Base-by-base conservation (phyloP, 2,888 invertebrate species). In the Spodoptera littoralis region DNA sequence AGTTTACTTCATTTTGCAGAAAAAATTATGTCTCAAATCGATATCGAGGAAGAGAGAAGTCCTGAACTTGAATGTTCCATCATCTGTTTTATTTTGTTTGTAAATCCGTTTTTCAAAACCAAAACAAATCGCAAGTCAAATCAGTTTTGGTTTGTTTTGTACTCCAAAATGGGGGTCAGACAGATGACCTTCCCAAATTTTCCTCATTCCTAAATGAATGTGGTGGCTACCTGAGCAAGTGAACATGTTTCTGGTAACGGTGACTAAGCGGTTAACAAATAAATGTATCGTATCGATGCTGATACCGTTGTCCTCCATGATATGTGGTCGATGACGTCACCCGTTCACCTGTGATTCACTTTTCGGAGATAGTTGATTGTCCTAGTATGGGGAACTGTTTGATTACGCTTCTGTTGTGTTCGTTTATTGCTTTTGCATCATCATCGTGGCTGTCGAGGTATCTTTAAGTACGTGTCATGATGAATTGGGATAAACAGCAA, bases 191-290 rank as follows among this genome's bases (percentile, higher is more conserved):
- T 44, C 24, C 45, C 43, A 65, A 49, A 24, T 53, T 52, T 70
- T 60, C 65, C 52, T 59, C 46, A 58, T 45, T 11, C 22, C 22
- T 12, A 27, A 44, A 52, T 43, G 13, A 53, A 60, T 49, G n/a
- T 59, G 51, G 51, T 49, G 47, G 60, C 49, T 57, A 54, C 48
- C 56, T 45, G 52, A 27, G 9, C 45, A 58, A 36, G 8, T 36
- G 36, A 36, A 30, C 42, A 56, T 67, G 61, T 70, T 71, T 44
- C 30, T n/a, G 50, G 66, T 77, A 67, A 67, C 52, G 75, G 60
- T 75, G 75, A 77, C 73, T 77, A 71, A 71, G 60, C 74, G 41
- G 42, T 65, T 77, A 59, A 50, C 67, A 63, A 62, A 67, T 43
- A 65, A 58, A 42, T 58, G 56, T 59, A 27, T 27, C 27, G 27